Evolutionary conservation across 2,888 invertebrate species (phyloP), one percentile per base, ranked within the genome.

Genomic region (Tinea trinotella): DNA sequence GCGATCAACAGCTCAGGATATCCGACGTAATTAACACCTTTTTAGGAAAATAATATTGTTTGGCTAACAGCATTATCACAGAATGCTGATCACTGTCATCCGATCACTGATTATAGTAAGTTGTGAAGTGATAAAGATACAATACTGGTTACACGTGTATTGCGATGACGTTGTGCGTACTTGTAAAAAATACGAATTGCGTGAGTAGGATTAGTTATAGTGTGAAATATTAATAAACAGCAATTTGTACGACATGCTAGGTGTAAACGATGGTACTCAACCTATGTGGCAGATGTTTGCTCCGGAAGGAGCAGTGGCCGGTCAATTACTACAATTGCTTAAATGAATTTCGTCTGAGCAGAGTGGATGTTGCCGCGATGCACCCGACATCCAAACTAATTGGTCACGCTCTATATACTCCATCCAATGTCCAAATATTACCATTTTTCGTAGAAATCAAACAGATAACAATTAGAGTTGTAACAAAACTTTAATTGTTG

Each of bases 251-350:
- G 49, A n/a, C 20, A 1, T 6, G 3, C 13, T 24, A 13, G 49
- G 20, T 20, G 15, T 20, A 18, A 17, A 10, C 2, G 7, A 7
- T 3, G 15, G 7, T 30, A 2, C 13, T 40, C 40, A 5, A 7
- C 9, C 7, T 13, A 3, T 40, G 40, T 15, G 40, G 63, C 61
- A 58, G 57, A 59, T 59, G 67, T 13, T 7, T 40, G 13, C 67
- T 78, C 78, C 81, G 84, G 84, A 83, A 83, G 77, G 70, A 73
- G 71, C 65, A 61, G 64, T 65, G 70, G 69, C 70, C 66, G 70
- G 66, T 72, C 82, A 85, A 84, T 85, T 85, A 83, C 78, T 64
- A 72, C 82, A 84, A 84, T 83, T 83, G 84, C 76, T 78, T 71
- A 75, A 84, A 83, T 82, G 77, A 78, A 80, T 80, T 82, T 79